A percentile compares a stretch with the other conserved stretches of the same genome.
Conservation (phyloP, 2,797 vertebrate genomes). For the Micrastur ruficollis region DNA sequence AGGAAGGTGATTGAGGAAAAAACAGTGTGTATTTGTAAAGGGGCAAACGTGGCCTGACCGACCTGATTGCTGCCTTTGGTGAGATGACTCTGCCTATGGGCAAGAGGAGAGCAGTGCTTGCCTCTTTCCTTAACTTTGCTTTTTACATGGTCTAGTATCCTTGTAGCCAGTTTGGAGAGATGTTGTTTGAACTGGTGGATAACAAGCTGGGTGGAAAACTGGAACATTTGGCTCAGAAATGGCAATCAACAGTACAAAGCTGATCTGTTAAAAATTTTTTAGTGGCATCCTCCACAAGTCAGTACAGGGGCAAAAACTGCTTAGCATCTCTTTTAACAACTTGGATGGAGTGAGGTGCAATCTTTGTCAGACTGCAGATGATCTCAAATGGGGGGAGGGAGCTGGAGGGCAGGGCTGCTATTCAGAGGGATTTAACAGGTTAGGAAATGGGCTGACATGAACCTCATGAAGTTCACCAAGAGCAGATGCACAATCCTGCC, state of each 20-base stretch:
- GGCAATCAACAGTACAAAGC: neutral
- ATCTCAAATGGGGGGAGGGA: neutral
- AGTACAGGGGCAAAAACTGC: neutral
- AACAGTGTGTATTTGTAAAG: neutral
- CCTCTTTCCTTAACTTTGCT: neutral
- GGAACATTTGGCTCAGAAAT: neutral
- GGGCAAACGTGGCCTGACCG: neutral
- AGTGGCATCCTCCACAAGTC: neutral
- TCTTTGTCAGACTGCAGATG: neutral
- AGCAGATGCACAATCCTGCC: neutral
- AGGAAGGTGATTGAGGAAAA: neutral
- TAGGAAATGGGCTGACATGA: neutral
- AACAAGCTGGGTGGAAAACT: neutral
- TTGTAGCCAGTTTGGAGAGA: neutral
- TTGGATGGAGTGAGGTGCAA: neutral
- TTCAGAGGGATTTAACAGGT: neutral
- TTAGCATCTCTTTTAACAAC: neutral
- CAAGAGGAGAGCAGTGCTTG: neutral
- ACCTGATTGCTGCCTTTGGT: neutral
- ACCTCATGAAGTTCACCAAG: neutral
- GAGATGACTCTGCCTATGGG: neutral
- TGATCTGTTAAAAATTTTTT: neutral
- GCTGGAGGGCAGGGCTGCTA: neutral
- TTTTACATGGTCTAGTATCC: neutral
- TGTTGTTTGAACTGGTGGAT: neutral